Evolutionary conservation across 2,888 invertebrate genomes (phyloP).

Genomic region (Odontomyia ornata): DNA sequence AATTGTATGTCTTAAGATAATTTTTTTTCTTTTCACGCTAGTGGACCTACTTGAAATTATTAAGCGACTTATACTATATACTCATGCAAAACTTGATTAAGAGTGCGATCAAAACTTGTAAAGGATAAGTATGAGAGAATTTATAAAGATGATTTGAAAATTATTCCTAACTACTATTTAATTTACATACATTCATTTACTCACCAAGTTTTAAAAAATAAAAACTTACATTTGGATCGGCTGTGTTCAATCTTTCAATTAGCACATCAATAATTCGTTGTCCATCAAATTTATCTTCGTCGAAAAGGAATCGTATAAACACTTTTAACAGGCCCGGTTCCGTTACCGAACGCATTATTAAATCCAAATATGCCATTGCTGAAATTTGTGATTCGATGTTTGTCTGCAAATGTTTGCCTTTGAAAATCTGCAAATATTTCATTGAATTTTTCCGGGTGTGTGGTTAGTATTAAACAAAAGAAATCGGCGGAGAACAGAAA

Average conservation of each 20-base stretch:
- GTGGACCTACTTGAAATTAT: no score
- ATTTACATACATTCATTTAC: no score
- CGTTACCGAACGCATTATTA: conserved; percentile 87
- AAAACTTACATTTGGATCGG: conserved; percentile 73
- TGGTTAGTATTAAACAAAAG: conserved; percentile 54
- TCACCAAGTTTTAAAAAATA: no score
- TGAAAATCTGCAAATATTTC: conserved; percentile 62
- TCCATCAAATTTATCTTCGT: conserved; percentile 84
- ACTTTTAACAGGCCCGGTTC: conserved; percentile 84
- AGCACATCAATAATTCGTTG: conserved; percentile 83
- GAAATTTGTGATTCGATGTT: conserved; percentile 89
- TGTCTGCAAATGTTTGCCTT: conserved; percentile 75
- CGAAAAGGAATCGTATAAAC: conserved; percentile 84
- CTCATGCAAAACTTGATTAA: no score
- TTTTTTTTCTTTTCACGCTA: no score
- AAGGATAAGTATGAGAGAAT: no score
- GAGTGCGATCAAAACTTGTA: no score
- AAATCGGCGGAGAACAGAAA: no score
- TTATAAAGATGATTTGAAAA: no score
- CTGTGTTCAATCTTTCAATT: conserved; percentile 78
- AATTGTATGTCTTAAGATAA: no score
- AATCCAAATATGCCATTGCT: conserved; percentile 91
- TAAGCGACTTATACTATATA: no score
- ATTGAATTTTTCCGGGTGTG: conserved; percentile 39
- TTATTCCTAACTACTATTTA: no score